Conservation (phyloP, 2,113 vertebrate genomes). For the Ailurus styani region DNA sequence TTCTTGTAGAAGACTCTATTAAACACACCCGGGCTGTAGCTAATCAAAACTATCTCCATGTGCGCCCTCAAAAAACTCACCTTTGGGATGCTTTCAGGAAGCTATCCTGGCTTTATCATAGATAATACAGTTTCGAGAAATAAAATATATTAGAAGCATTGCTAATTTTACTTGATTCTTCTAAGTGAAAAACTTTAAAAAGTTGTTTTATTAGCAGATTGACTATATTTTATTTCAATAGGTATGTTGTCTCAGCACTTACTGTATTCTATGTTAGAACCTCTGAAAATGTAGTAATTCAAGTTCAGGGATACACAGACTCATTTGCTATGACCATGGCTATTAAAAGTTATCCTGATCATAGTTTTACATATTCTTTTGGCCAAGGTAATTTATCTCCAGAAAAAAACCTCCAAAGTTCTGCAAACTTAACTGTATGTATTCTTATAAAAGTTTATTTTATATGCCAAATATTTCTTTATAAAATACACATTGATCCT, state of each 20-base stretch:
- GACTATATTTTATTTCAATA: slow-evolving; percentile 57
- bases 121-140: background rate
- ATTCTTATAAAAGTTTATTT: slow-evolving; percentile 2
- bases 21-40: background rate
- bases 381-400: slow-evolving; percentile 76
- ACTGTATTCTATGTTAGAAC: slow-evolving; percentile 82
- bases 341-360: slow-evolving; percentile 86
- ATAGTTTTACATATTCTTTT: slow-evolving; percentile 53
- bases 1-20: background rate
- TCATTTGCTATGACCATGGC: slow-evolving; percentile 77
- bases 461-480: background rate
- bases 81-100: background rate
- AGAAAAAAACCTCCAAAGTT: slow-evolving; percentile 82
- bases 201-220: background rate
- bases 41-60: background rate
- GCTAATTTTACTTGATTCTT: background rate
- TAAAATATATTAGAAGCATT: background rate
- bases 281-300: slow-evolving; percentile 84
- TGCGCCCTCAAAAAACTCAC: background rate
- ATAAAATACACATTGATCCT: no score
- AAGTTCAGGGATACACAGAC: slow-evolving; percentile 83
- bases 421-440: slow-evolving; percentile 82
- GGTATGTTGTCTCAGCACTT: slow-evolving; percentile 87
- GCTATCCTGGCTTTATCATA: background rate
- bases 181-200: background rate